Base-by-base conservation (phyloP, 2,888 invertebrate species). In the Hypomecis atomaria region DNA sequence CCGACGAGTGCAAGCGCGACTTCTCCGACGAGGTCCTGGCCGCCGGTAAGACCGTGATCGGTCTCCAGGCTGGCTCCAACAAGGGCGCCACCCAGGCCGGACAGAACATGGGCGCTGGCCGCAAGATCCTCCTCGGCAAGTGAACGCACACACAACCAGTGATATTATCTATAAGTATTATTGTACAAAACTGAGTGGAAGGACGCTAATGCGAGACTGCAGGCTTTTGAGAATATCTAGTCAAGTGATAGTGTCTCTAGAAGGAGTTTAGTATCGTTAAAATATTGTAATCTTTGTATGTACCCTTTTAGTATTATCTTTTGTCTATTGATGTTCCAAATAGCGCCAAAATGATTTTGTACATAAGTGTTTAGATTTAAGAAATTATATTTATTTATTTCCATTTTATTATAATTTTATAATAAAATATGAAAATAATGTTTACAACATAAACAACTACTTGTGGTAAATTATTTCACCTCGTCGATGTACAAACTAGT, bases 41-140 rank as follows among this genome's bases (percentile, higher is more conserved):
- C 77, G 98, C 98, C 73, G 98, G 98, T 36, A 95, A 99, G 91
- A 95, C 96, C 73, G 94, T 98, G 80, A 97, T 99, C 79, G 98
- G 98, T 79, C 96, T 99, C 57, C 99, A 99, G 90, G 98, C 98
- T 76, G 99, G 99, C 65, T 96, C 96, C 87, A 99, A 99, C 95
- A 98, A 98, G 92, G 99, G 98, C 48, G 98, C 98, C 77, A 96
- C 96, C 67, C 98, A 98, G 90, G 95, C 98, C 37, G 99, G 99
- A 37, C 95, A 95, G 87, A 98, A 97, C 90, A 94, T 98, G 65
- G 98, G 98, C 70, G 97, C 97, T 72, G 95, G 96, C 77, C 96
- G 98, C 85, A 97, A 98, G 89, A 98, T 98, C 92, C 94, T 98
- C 83, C 94, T 98, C 85, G 97, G 97, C 94, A 98, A 98, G 95